Conservation (phyloP, 2,888 invertebrate species). For the Drosophila helvetica region DNA sequence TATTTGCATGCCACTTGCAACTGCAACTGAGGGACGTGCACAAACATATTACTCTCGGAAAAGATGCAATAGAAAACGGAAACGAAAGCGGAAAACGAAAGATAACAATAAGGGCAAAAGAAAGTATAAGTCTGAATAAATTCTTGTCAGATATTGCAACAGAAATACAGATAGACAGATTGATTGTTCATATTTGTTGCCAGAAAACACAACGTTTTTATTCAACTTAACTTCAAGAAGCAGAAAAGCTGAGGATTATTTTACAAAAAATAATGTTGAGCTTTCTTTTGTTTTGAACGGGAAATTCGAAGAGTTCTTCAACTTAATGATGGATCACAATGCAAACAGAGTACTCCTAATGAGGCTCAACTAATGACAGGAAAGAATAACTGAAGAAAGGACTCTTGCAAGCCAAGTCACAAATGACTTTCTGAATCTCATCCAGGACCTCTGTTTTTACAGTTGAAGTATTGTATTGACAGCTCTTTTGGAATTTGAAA, state of each 20-base stretch:
- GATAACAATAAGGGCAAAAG: too few relatives aligned
- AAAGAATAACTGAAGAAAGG: too few relatives aligned
- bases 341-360: too few relatives aligned
- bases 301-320: too few relatives aligned
- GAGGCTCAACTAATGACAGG: too few relatives aligned
- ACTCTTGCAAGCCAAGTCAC: too few relatives aligned
- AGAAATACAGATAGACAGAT: conserved; percentile 29
- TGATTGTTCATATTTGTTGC: conserved; percentile 52
- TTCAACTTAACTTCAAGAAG: conserved; percentile 14
- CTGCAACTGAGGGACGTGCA: conserved; percentile 16
- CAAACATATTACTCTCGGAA: conserved; percentile 17
- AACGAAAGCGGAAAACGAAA: conserved; percentile 1
- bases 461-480: too few relatives aligned
- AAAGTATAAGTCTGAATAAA: neutral
- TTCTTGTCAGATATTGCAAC: neutral
- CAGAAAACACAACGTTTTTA: conserved; percentile 24
- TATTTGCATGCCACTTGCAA: conserved; percentile 15
- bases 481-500: neutral
- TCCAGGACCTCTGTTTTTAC: too few relatives aligned
- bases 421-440: too few relatives aligned
- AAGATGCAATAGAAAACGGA: conserved; percentile 29
- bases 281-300: too few relatives aligned
- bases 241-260: conserved; percentile 27
- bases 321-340: neutral
- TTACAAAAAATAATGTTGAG: too few relatives aligned